Evolutionary conservation across 2,113 vertebrate genomes (phyloP).

Genomic region (Melierax canorus): DNA sequence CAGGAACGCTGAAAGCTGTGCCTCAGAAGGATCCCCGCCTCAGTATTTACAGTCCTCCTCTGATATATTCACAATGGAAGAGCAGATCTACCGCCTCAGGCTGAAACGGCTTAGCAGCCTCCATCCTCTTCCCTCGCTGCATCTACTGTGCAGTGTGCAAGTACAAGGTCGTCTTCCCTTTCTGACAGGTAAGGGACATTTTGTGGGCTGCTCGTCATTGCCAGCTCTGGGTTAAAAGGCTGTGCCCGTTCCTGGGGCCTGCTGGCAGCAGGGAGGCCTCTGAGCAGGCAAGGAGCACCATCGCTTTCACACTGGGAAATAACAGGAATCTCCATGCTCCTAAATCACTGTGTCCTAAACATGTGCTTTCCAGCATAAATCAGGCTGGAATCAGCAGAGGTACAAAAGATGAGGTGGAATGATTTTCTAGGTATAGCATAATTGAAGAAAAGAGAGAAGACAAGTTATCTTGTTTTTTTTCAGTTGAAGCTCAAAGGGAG

Average conservation of each 20-base stretch:
- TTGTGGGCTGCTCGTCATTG: background rate
- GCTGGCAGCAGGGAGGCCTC: background rate
- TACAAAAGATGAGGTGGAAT: background rate
- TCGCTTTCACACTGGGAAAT: background rate
- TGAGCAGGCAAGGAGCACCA: background rate
- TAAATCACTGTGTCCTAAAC: background rate
- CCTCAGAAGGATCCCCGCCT: background rate
- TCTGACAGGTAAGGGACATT: background rate
- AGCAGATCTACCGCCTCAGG: rapidly evolving
- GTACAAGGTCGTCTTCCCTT: rapidly evolving
- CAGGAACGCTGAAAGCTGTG: background rate
- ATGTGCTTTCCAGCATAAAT: rapidly evolving
- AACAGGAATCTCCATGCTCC: background rate
- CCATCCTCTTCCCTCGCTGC: rapidly evolving
- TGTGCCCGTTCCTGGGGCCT: background rate
- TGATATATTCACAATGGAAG: background rate
- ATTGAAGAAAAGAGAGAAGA: background rate
- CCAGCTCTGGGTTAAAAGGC: background rate
- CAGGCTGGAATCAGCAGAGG: background rate
- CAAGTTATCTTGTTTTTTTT: background rate
- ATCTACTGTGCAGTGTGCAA: rapidly evolving
- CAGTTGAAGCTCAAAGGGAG: background rate
- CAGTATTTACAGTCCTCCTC: background rate
- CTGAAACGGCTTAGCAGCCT: background rate
- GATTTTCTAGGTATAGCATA: background rate